Evolutionary conservation across 1,140 invertebrate species (phyloP).

Genomic region (Drosophila parabipectinata): DNA sequence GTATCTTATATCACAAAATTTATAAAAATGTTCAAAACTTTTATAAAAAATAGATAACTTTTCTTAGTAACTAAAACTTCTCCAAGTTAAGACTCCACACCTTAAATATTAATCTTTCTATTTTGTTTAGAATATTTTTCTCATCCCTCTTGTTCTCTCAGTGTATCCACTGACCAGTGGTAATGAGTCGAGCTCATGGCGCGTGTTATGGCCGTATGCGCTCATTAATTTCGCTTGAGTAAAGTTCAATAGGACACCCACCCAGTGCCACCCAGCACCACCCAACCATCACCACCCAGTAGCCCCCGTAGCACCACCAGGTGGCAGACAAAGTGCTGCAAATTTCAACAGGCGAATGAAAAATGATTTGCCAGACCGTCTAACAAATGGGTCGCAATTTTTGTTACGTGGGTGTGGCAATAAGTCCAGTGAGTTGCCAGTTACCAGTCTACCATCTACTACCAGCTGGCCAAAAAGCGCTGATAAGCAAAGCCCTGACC

Average conservation of each 20-base stretch:
- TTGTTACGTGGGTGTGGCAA: slow-evolving; percentile 30
- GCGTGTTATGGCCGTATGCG: slow-evolving; percentile 68
- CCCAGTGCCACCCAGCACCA: background rate
- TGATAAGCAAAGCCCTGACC: slow-evolving; percentile 27
- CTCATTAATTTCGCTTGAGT: slow-evolving; percentile 77
- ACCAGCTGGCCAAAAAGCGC: slow-evolving; percentile 22
- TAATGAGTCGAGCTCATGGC: slow-evolving; percentile 53
- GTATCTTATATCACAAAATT: too few species aligned
- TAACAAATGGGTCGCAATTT: slow-evolving; percentile 60
- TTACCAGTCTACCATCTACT: background rate
- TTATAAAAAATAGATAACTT: too few species aligned
- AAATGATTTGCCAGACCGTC: slow-evolving; percentile 61
- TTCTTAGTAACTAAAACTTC: too few species aligned
- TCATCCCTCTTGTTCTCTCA: background rate
- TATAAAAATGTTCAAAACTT: too few species aligned
- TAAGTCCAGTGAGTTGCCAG: slow-evolving; percentile 1
- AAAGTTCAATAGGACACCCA: slow-evolving; percentile 69
- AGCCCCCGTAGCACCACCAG: background rate
- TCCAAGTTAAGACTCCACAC: too few species aligned
- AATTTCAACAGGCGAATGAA: slow-evolving; percentile 75
- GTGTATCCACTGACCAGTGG: slow-evolving; percentile 3
- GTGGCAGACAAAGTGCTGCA: slow-evolving; percentile 64
- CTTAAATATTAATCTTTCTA: too few species aligned
- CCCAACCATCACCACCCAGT: background rate
- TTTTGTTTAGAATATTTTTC: too few species aligned